Conservation (phyloP, 2,113 vertebrate species). For the Pelmatolapia mariae region DNA sequence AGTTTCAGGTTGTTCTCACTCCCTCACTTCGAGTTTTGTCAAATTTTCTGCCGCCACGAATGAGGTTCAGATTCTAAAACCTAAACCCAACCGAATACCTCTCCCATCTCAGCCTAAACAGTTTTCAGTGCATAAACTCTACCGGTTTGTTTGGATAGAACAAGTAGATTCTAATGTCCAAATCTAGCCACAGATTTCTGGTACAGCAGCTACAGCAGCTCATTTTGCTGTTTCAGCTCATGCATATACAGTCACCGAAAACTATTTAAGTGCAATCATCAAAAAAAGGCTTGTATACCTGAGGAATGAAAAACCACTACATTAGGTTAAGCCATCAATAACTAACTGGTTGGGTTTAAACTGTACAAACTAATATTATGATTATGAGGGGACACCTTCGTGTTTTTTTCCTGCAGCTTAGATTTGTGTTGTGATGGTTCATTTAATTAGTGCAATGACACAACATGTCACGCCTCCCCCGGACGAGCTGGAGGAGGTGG, state of each 20-base stretch:
- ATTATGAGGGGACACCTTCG: neutral
- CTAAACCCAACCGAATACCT: accelerated
- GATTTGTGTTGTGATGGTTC: neutral
- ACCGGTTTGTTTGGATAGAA: neutral
- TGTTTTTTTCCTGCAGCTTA: neutral
- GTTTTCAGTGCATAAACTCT: neutral
- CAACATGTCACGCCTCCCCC: neutral
- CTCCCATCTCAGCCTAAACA: neutral
- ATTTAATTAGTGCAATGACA: neutral
- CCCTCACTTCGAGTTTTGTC: neutral
- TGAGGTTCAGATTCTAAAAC: neutral
- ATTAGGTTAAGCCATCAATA: neutral
- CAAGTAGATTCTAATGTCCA: neutral
- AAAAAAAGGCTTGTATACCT: neutral
- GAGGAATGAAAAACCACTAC: neutral
- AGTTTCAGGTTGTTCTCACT: neutral
- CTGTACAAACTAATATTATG: neutral
- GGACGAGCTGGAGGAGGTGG: neutral
- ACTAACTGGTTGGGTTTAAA: neutral
- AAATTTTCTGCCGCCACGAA: accelerated
- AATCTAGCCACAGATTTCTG: neutral
- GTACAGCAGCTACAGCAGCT: neutral
- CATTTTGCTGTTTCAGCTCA: neutral
- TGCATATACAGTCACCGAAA: neutral
- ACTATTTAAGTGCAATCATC: neutral